Conservation (phyloP, 2,888 invertebrate species). For the Limnephilus rhombicus region DNA sequence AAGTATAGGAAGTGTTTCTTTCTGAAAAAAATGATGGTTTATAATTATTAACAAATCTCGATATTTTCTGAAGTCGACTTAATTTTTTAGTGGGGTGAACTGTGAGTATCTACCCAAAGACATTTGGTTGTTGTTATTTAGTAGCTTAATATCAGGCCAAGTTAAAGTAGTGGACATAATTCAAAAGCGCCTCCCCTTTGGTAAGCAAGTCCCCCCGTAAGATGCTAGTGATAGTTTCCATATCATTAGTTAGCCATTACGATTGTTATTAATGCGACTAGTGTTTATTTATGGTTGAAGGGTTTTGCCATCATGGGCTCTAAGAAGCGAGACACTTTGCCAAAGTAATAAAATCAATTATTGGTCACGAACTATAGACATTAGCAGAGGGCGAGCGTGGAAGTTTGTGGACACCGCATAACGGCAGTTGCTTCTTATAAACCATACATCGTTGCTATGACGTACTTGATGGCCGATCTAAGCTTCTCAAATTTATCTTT, state of each 20-base stretch:
- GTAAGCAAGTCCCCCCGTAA: slow-evolving; percentile 24
- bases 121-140: neutral
- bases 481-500: slow-evolving; percentile 30
- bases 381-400: slow-evolving; percentile 58
- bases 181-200: neutral
- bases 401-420: slow-evolving; percentile 56
- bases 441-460: slow-evolving; percentile 40
- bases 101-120: neutral
- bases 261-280: slow-evolving; percentile 64
- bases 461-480: slow-evolving; percentile 45
- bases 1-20: no score
- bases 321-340: slow-evolving; percentile 63
- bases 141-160: neutral
- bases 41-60: no score
- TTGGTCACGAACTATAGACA: slow-evolving; percentile 66
- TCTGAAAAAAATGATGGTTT: no score
- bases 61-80: no score
- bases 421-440: slow-evolving; percentile 53
- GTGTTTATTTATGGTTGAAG: slow-evolving; percentile 65
- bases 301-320: slow-evolving; percentile 47
- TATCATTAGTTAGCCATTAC: slow-evolving; percentile 64
- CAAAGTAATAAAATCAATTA: slow-evolving; percentile 67
- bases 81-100: neutral
- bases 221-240: slow-evolving; percentile 63
- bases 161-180: neutral